Conservation (phyloP, 2,797 vertebrate genomes). For the Sciurus vulgaris region DNA sequence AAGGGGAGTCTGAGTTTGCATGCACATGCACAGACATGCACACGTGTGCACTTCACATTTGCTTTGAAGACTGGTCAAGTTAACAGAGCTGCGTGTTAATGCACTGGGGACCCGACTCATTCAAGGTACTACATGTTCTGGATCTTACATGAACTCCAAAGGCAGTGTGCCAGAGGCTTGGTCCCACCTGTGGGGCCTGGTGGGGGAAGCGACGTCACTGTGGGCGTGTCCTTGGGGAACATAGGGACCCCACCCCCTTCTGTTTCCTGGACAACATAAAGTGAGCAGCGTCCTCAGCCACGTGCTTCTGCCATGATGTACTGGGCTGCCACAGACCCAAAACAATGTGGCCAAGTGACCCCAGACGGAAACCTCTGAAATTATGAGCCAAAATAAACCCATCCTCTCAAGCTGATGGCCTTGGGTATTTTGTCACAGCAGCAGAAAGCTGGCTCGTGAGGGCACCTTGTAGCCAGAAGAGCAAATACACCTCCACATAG, state of each 20-base stretch:
- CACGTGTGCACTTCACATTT: neutral
- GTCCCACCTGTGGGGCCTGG: neutral
- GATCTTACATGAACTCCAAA: neutral
- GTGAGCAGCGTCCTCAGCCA: neutral
- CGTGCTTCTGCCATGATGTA: no score
- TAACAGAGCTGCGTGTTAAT: neutral
- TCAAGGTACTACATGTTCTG: neutral
- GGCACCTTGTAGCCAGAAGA: neutral
- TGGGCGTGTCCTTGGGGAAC: neutral
- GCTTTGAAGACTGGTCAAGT: neutral
- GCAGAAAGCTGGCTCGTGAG: neutral
- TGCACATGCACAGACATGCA: no score
- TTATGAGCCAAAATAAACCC: neutral
- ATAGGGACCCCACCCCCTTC: neutral
- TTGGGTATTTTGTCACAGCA: neutral
- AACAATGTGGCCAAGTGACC: neutral
- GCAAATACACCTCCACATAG: fast-evolving
- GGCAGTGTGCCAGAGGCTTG: neutral
- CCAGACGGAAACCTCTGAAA: neutral
- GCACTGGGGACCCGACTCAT: neutral
- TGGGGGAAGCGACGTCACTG: neutral
- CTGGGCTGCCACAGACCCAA: neutral
- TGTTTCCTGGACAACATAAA: neutral
- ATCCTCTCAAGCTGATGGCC: neutral
- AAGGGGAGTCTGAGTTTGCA: no score